These are phyloP conservation scores for Chloroceryle aenea DNA, from an alignment of 2,113 vertebrate species.

Conservation along the genomic window DNA sequence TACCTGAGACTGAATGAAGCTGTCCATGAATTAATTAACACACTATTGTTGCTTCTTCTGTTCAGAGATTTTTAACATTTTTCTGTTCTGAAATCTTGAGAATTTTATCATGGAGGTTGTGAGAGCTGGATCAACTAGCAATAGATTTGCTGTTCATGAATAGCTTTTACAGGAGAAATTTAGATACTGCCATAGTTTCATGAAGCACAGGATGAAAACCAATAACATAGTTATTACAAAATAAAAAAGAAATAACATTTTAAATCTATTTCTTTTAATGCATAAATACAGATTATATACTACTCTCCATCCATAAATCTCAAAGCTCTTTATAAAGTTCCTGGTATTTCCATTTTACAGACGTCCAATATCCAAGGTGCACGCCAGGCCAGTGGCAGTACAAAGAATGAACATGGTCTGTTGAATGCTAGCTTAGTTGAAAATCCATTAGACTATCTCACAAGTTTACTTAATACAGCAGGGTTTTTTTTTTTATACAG, in stretches of 20 bases:
- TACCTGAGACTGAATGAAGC: not conserved
- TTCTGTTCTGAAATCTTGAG: not conserved
- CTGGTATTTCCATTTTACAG: not conserved
- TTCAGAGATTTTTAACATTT: not conserved
- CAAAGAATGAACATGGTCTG: not conserved
- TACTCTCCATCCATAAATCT: not conserved
- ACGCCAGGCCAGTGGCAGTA: not conserved
- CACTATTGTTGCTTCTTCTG: not conserved
- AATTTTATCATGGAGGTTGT: not conserved
- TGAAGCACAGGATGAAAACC: not conserved
- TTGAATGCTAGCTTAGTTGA: not conserved
- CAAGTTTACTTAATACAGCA: not conserved
- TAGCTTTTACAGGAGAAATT: not conserved
- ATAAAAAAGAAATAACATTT: not conserved
- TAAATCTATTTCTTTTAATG: not conserved
- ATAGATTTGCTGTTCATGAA: not conserved
- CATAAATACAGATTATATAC: not conserved
- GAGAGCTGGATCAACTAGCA: not conserved
- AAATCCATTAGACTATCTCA: not conserved
- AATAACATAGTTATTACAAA: not conserved
- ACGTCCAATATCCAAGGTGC: not conserved
- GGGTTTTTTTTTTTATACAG: not conserved
- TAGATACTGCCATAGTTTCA: not conserved
- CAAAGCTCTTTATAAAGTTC: not conserved
- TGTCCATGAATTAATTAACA: not conserved